These are phyloP conservation scores for Ylistrum balloti DNA, from an alignment of 1,140 invertebrate genomes.

Conservation along the genomic window DNA sequence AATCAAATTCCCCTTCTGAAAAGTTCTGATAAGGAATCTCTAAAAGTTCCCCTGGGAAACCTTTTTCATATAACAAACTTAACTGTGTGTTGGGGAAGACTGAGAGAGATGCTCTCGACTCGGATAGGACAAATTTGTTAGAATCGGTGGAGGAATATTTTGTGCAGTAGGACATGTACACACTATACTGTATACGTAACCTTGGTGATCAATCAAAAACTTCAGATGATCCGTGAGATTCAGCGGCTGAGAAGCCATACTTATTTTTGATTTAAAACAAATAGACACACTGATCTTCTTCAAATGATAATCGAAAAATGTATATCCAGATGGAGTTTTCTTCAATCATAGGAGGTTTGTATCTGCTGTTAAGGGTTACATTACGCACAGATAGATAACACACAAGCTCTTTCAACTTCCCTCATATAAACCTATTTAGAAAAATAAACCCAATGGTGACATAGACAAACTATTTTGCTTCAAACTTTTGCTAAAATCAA, in stretches of 20 bases:
- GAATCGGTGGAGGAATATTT: neutral
- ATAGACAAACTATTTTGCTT: too few species aligned
- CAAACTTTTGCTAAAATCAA: too few species aligned
- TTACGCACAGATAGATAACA: neutral
- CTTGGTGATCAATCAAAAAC: neutral
- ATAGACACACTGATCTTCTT: neutral
- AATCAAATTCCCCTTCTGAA: slow-evolving; percentile 7
- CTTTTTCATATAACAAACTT: slow-evolving; percentile 36
- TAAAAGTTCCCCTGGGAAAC: slow-evolving; percentile 12
- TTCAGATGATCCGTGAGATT: neutral
- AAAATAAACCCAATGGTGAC: neutral
- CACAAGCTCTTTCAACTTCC: too few species aligned
- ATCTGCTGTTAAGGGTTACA: neutral
- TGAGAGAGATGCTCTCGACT: neutral
- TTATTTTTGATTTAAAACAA: neutral
- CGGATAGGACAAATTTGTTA: slow-evolving; percentile 20
- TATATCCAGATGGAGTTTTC: neutral
- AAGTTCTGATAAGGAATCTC: slow-evolving; percentile 12
- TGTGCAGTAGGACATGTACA: neutral
- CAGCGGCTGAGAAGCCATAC: neutral
- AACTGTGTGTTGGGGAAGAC: neutral
- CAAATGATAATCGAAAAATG: too few species aligned
- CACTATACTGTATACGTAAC: neutral
- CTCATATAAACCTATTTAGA: too few species aligned
- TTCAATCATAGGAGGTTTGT: neutral